These are phyloP conservation scores for Paramisgurnus dabryanus DNA, from an alignment of 2,113 vertebrate species.

Conservation along the genomic window DNA sequence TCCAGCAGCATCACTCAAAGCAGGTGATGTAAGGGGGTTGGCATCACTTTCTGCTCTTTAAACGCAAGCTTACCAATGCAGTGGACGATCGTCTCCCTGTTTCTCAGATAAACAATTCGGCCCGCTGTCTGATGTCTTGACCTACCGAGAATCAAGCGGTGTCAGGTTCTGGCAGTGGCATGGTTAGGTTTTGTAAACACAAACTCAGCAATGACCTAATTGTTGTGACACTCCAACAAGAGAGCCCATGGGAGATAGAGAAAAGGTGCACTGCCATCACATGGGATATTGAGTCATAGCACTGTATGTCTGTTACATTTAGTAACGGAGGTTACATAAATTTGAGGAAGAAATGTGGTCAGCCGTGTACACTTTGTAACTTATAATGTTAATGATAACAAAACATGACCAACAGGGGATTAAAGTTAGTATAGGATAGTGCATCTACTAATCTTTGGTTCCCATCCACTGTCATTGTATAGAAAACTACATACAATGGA, in stretches of 20 bases:
- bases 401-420: neutral
- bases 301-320: constrained; percentile 25
- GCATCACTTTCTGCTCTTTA: constrained; percentile 29
- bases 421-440: too few species aligned
- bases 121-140: constrained; percentile 15
- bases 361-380: neutral
- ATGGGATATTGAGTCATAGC: constrained; percentile 52
- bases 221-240: constrained; percentile 70
- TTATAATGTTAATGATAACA: neutral
- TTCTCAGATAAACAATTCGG: constrained; percentile 10
- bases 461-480: too few species aligned
- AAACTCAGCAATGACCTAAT: constrained; percentile 71
- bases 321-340: constrained; percentile 26
- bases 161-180: constrained; percentile 40
- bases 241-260: constrained; percentile 58
- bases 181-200: constrained; percentile 50
- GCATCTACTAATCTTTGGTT: too few species aligned
- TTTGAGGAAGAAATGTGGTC: constrained; percentile 24
- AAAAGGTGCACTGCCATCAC: constrained; percentile 42
- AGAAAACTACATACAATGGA: too few species aligned
- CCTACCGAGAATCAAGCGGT: constrained; percentile 36
- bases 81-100: neutral
- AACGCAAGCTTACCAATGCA: constrained; percentile 18
- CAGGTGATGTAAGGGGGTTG: constrained; percentile 34
- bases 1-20: constrained; percentile 25